Conservation (phyloP, 2,888 invertebrate genomes). For the Ectemnius continuus region DNA sequence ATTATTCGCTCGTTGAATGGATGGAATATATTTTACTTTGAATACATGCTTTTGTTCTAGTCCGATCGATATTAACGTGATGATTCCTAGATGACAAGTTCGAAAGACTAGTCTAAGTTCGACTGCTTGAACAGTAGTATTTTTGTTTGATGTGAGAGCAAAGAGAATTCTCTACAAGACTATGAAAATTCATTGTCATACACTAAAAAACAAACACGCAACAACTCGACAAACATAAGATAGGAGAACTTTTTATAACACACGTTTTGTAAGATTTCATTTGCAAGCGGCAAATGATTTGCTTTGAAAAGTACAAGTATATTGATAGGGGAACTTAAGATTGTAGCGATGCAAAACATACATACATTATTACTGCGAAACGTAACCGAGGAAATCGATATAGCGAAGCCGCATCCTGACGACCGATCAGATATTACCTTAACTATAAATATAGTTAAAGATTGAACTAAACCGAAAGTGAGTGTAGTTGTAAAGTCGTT, state of each 20-base stretch:
- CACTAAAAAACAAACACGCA: conserved; percentile 29
- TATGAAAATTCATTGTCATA: conserved; percentile 28
- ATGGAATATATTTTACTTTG: conserved; percentile 21
- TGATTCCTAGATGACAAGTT: conserved; percentile 28
- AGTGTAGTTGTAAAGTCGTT: conserved; percentile 31
- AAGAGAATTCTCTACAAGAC: not conserved
- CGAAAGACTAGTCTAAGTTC: conserved; percentile 6
- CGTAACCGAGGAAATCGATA: not conserved
- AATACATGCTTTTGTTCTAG: conserved; percentile 49
- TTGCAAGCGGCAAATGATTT: conserved; percentile 25
- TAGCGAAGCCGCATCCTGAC: not conserved
- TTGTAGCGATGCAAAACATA: conserved; percentile 4
- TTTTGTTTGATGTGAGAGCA: conserved; percentile 9
- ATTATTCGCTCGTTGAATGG: conserved; percentile 19
- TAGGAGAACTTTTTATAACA: conserved; percentile 30
- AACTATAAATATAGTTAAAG: conserved; percentile 35
- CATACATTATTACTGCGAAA: conserved; percentile 10
- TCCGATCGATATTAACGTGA: conserved; percentile 49
- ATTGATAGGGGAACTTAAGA: not conserved
- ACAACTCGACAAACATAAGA: conserved; percentile 23
- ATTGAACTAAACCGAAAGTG: conserved; percentile 15
- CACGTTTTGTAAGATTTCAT: conserved; percentile 29
- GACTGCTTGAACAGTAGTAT: conserved; percentile 16
- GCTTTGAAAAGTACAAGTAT: conserved; percentile 19
- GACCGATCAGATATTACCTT: not conserved